Conservation (phyloP, 2,113 vertebrate species). For the Pampusana beccarii region DNA sequence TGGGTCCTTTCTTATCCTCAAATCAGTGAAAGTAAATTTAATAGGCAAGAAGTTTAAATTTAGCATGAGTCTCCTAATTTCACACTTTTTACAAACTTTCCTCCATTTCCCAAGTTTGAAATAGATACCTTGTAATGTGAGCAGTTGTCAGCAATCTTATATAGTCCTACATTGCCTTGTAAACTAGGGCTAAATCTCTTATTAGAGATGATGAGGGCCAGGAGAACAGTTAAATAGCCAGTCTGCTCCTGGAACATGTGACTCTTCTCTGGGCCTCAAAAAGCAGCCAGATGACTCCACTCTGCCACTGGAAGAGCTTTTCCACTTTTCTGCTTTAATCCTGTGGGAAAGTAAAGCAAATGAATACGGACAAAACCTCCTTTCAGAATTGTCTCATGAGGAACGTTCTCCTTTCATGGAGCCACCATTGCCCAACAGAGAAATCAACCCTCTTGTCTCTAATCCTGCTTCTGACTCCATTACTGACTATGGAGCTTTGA, state of each 20-base stretch:
- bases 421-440: slow-evolving; percentile 16
- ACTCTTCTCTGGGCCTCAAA: background rate
- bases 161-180: background rate
- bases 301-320: background rate
- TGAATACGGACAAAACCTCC: slow-evolving; percentile 36
- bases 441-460: background rate
- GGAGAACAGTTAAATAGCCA: background rate
- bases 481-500: slow-evolving; percentile 10
- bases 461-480: background rate
- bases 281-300: background rate
- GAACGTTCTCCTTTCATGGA: background rate
- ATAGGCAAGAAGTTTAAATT: background rate
- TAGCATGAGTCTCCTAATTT: background rate
- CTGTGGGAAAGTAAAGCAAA: slow-evolving; percentile 31
- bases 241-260: background rate
- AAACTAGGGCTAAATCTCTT: background rate
- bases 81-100: background rate
- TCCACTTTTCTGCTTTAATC: background rate
- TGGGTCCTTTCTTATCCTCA: background rate
- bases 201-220: background rate
- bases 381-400: slow-evolving; percentile 25
- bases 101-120: background rate
- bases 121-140: background rate
- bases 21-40: background rate
- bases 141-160: background rate